phyloP scores from a whole-genome alignment of 1,140 invertebrate genomes.

The Phocides pigmalion region DNA sequence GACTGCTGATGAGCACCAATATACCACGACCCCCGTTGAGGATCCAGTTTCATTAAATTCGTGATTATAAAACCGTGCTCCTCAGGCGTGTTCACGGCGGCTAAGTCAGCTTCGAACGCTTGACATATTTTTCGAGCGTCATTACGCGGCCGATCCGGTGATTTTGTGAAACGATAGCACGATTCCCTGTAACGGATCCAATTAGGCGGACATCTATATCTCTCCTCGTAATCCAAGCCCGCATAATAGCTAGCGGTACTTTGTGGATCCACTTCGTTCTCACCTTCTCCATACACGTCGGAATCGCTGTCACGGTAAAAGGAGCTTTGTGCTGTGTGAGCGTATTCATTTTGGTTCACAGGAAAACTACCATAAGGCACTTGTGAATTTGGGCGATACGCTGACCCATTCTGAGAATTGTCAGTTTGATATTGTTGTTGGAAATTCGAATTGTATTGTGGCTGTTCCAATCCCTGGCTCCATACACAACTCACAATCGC shows the following conservation, averaged over 20 bases:
- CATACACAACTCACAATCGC: slow-evolving; percentile 51
- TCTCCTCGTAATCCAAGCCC: slow-evolving; percentile 73
- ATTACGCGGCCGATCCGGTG: slow-evolving; percentile 89
- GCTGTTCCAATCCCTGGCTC: slow-evolving; percentile 57
- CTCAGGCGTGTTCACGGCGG: slow-evolving; percentile 91
- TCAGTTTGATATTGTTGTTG: slow-evolving; percentile 53
- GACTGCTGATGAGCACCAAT: slow-evolving; percentile 90
- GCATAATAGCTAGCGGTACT: slow-evolving; percentile 68
- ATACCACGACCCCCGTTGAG: slow-evolving; percentile 94
- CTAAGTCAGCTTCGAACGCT: slow-evolving; percentile 91
- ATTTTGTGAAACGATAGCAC: slow-evolving; percentile 95
- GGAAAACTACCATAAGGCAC: slow-evolving; percentile 73
- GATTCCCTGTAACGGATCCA: slow-evolving; percentile 91
- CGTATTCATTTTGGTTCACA: slow-evolving; percentile 65
- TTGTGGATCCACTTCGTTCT: slow-evolving; percentile 72
- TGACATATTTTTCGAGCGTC: slow-evolving; percentile 93
- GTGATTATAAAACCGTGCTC: slow-evolving; percentile 94
- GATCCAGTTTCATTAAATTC: slow-evolving; percentile 91
- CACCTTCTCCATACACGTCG: slow-evolving; percentile 60
- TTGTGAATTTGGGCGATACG: slow-evolving; percentile 61
- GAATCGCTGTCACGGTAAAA: slow-evolving; percentile 69
- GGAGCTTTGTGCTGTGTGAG: slow-evolving; percentile 62
- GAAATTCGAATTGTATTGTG: slow-evolving; percentile 64
- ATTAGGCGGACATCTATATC: slow-evolving; percentile 90
- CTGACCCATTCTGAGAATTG: slow-evolving; percentile 56